Base-by-base conservation (phyloP, 2,888 invertebrate species). In the Drosophila macrospina region DNA sequence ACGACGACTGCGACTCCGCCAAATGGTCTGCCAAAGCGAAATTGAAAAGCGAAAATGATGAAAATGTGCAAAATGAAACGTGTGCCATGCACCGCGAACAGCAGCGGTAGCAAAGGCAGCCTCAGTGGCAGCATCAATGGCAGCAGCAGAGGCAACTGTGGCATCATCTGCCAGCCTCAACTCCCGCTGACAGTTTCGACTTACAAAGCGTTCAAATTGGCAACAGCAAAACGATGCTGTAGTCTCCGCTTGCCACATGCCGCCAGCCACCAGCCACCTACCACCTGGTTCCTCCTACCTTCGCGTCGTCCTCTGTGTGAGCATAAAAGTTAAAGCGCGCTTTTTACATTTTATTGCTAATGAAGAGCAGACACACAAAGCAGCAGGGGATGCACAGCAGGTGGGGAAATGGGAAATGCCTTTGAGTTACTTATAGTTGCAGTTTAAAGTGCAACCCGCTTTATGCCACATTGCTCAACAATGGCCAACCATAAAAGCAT, bases 41-140 rank as follows among this genome's bases (percentile, higher is more conserved):
- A 85, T 86, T 80, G 78, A 86, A 83, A 86, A 83, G 86, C 75
- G 80, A 83, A 82, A 76, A 81, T 78, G 83, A 86, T 80, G 83
- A 80, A 85, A 82, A 87, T 78, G 77, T 63, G 79, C 69, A 65
- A 85, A 85, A 85, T 85, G 86, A 85, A 87, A 81, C 85, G 79
- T 74, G 79, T 65, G 62, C 69, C 52, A 55, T 63, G 66, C 69
- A 50, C 7, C 48, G 66, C 47, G 20, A 20, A 20, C 20, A 20
- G 20, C 3, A 20, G 20, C 28, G 60, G 47, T 55, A 47, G 42
- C 50, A 42, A n/a, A 42, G 57, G 45, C 20, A 42, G 32, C 63
- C 61, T 52, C 60, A 37, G 60, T 52, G 36, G 24, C 42, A 64
- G 61, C 30, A 11, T 16, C 50, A 42, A 16, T 48, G 59, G 44